Base-by-base conservation (phyloP, 2,113 vertebrate genomes). In the Pipra filicauda region DNA sequence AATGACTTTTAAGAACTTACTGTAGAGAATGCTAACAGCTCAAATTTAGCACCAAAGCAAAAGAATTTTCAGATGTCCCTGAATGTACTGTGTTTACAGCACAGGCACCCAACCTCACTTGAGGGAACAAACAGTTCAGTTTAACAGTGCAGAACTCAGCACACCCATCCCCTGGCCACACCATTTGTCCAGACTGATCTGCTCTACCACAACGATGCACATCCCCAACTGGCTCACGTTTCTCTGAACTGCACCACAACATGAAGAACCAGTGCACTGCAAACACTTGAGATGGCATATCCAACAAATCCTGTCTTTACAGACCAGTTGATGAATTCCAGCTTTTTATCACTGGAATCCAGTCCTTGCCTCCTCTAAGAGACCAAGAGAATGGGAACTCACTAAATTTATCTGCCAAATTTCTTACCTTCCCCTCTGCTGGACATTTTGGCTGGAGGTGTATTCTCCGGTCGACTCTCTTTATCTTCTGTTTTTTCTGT, bases 391-490 rank as follows among this genome's bases (percentile, higher is more conserved):
- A 70, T 11, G 26, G 27, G 83, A 85, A 66, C 30, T 59, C 43
- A 51, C 7, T 78, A n/a, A 44, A 46, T 83, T n/a, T 41, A 72
- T 70, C 51, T 65, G 30, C 30, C 35, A 24, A 35, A 16, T 91
- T 70, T 93, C 85, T 88, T 98, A 98, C 98, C 98, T 72, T 98
- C 97, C 35, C 91, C 98, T 96, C 97, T 97, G 95, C 16, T 97
- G 88, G 98, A 88, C 58, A 96, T 96, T 94, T 98, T 98, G 93
- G 96, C 86, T 91, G 97, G 87, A 0, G 96, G 78, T 58, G 91
- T 92, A 54, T 72, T 97, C 78, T 97, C 98, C 0, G 48, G 77
- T 75, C 64, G 89, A 90, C 35, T 97, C 46, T 98, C 98, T 81
- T 98, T 97, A 49, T 95, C 98, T 87, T 98, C 98, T 64, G 84